phyloP scores from a whole-genome alignment of 1,140 invertebrate genomes.

The Wiebesia pumilae region DNA sequence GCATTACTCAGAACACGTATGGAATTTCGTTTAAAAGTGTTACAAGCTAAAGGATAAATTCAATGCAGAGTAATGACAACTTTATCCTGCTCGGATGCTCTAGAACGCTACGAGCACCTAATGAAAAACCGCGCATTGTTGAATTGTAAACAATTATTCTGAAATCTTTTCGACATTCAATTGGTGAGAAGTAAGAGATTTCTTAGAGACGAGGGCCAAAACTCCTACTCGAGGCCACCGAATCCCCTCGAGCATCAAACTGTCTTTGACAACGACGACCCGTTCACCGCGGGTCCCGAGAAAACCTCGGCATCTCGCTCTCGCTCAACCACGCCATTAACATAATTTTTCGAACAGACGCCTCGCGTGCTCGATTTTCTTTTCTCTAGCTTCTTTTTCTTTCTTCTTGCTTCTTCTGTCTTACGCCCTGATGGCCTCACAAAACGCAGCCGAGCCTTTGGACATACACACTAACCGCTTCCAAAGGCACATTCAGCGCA shows the following conservation, averaged over 20 bases:
- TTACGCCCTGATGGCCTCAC: not conserved
- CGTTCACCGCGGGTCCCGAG: not conserved
- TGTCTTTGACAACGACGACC: not conserved
- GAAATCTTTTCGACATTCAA: too few species aligned
- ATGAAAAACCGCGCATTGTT: too few species aligned
- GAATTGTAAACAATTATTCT: too few species aligned
- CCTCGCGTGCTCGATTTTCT: not conserved
- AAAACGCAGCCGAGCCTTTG: too few species aligned
- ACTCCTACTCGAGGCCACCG: not conserved
- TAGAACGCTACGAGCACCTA: too few species aligned
- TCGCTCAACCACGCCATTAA: slow-evolving; percentile 26
- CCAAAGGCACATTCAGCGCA: too few species aligned
- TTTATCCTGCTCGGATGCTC: too few species aligned
- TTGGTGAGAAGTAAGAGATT: not conserved
- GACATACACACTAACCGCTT: too few species aligned
- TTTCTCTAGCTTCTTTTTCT: not conserved
- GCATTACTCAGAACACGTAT: not conserved
- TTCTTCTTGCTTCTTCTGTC: not conserved
- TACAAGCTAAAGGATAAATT: too few species aligned
- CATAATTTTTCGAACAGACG: slow-evolving; percentile 48
- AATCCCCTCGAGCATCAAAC: not conserved
- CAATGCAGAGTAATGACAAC: too few species aligned
- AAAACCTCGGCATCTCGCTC: not conserved
- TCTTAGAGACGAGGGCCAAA: not conserved
- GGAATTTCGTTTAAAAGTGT: not conserved